Conservation (phyloP, 2,113 vertebrate genomes). For the Zosterops pallidus region DNA sequence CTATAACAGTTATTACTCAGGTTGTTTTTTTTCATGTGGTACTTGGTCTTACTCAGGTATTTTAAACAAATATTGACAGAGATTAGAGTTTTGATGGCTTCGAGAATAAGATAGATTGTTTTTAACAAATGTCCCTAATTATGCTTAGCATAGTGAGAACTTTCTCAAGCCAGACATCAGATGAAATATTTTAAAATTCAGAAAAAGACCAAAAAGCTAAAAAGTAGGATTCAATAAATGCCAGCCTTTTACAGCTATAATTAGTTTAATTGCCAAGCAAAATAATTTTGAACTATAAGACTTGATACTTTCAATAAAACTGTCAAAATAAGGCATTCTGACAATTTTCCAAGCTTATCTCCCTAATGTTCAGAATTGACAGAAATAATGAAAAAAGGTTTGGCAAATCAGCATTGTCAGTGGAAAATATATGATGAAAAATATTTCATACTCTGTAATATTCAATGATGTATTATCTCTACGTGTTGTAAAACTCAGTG, state of each 20-base stretch:
- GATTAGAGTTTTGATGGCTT: neutral
- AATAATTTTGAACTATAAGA: neutral
- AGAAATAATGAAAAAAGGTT: neutral
- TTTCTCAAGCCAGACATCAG: neutral
- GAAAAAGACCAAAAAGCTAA: neutral
- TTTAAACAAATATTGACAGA: constrained; percentile 8
- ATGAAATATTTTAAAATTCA: neutral
- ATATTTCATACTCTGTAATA: neutral
- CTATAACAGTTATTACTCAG: neutral
- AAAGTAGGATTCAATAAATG: neutral
- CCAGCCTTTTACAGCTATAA: neutral
- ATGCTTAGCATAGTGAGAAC: neutral
- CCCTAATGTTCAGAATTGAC: neutral
- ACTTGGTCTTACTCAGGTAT: neutral
- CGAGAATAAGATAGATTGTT: neutral
- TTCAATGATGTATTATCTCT: constrained; percentile 31
- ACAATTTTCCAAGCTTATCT: constrained; percentile 10
- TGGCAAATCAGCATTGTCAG: neutral
- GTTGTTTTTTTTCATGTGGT: neutral
- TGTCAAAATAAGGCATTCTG: neutral
- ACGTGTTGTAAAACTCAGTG: neutral
- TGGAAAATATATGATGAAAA: neutral
- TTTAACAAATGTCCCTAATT: neutral
- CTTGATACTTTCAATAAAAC: constrained; percentile 5
- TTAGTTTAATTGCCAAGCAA: neutral